These are phyloP conservation scores for Acleris holmiana DNA, from an alignment of 2,888 invertebrate genomes.

Conservation along the genomic window DNA sequence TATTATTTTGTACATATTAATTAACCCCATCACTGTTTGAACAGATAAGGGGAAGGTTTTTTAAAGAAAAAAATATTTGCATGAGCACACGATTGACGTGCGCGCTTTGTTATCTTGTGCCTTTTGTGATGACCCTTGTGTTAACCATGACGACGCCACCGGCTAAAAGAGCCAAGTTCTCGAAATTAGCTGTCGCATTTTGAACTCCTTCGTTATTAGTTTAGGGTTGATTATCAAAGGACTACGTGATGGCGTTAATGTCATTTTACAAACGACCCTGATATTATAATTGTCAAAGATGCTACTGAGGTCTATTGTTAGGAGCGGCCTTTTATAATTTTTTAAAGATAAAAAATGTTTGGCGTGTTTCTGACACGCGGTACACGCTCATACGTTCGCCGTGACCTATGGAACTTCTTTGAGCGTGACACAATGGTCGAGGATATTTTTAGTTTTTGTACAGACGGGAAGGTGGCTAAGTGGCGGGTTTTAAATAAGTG, in stretches of 20 bases:
- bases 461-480: conserved; percentile 80
- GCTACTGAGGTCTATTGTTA: conserved; percentile 82
- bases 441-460: conserved; percentile 83
- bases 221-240: conserved; percentile 63
- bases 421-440: conserved; percentile 78
- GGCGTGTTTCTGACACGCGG: conserved; percentile 83
- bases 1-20: conserved; percentile 82
- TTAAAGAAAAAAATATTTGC: conserved; percentile 82
- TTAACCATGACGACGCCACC: conserved; percentile 64
- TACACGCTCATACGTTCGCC: conserved; percentile 72
- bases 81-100: conserved; percentile 83
- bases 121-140: conserved; percentile 84
- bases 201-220: conserved; percentile 53
- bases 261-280: conserved; percentile 55
- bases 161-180: conserved; percentile 56
- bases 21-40: conserved; percentile 79
- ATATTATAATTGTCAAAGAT: conserved; percentile 85
- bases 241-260: conserved; percentile 54
- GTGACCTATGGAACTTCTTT: conserved; percentile 84
- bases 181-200: conserved; percentile 51
- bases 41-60: conserved; percentile 82
- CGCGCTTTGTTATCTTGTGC: conserved; percentile 81
- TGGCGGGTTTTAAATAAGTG: conserved; percentile 82
- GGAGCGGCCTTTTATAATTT: conserved; percentile 79
- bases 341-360: conserved; percentile 83